These are phyloP conservation scores for Myiagra hebetior DNA, from an alignment of 2,113 vertebrate species.

Conservation along the genomic window DNA sequence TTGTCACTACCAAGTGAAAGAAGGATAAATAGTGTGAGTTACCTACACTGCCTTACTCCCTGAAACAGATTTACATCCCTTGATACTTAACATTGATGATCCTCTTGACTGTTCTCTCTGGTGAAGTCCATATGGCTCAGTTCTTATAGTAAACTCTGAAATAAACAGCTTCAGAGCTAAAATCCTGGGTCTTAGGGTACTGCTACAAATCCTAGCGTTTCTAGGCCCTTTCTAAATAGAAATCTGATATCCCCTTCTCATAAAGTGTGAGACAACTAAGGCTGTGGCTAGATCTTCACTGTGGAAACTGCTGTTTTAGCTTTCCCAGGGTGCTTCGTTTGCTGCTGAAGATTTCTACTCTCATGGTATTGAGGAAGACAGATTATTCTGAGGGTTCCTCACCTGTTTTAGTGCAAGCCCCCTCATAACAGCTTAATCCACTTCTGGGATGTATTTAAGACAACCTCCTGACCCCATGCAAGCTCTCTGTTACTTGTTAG, in stretches of 20 bases:
- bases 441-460: not conserved
- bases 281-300: not conserved
- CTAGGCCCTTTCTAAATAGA: not conserved
- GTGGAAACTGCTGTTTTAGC: not conserved
- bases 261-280: not conserved
- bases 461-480: not conserved
- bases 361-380: not conserved
- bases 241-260: not conserved
- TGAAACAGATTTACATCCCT: not conserved
- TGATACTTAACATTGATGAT: not conserved
- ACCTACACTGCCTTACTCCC: not conserved
- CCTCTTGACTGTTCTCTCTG: not conserved
- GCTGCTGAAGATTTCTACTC: not conserved
- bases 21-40: not conserved
- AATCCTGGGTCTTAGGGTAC: not conserved
- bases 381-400: not conserved
- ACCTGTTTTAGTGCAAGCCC: not conserved
- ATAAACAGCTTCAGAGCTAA: not conserved
- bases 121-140: not conserved
- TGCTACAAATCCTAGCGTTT: not conserved
- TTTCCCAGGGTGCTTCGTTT: not conserved
- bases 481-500: not conserved
- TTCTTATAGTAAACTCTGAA: not conserved
- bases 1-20: not conserved
- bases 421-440: not conserved